These are phyloP conservation scores for Zygothrica quintamaculata DNA, from an alignment of 2,888 invertebrate species.

Conservation along the genomic window DNA sequence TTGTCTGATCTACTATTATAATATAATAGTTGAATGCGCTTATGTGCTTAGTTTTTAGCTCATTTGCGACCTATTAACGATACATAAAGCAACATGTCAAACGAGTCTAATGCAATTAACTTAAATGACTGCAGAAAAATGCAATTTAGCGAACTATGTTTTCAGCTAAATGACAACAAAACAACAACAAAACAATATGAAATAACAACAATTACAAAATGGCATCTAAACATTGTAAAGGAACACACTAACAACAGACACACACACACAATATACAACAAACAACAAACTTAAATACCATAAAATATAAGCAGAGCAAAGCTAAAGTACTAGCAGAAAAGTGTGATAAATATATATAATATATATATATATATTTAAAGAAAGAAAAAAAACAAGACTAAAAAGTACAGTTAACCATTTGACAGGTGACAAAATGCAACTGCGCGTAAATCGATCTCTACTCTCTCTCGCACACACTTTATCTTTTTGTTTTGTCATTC, in stretches of 20 bases:
- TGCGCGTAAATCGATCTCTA: slow-evolving; percentile 51
- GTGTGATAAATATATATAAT: too few species aligned
- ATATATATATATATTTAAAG: too few species aligned
- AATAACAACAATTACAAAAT: too few species aligned
- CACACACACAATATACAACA: too few species aligned
- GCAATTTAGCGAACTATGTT: slow-evolving; percentile 78
- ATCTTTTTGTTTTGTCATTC: not conserved
- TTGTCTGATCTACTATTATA: not conserved
- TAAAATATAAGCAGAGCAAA: slow-evolving; percentile 26
- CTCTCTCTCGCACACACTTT: too few species aligned
- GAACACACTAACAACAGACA: too few species aligned
- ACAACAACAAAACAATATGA: too few species aligned
- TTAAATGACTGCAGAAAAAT: slow-evolving; percentile 71
- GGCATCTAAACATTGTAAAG: too few species aligned
- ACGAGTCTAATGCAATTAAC: slow-evolving; percentile 81
- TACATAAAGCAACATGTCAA: slow-evolving; percentile 61
- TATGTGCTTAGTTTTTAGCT: slow-evolving; percentile 2
- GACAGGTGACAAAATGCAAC: slow-evolving; percentile 59
- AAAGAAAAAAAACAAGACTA: not conserved
- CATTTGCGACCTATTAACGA: slow-evolving; percentile 35
- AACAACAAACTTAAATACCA: slow-evolving; percentile 36
- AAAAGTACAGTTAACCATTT: slow-evolving; percentile 27
- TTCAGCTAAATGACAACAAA: slow-evolving; percentile 24
- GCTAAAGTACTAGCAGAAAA: slow-evolving; percentile 5
- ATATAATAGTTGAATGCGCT: not conserved